phyloP scores from a whole-genome alignment of 2,888 invertebrate species.

The Scaptomyza polygonia region DNA sequence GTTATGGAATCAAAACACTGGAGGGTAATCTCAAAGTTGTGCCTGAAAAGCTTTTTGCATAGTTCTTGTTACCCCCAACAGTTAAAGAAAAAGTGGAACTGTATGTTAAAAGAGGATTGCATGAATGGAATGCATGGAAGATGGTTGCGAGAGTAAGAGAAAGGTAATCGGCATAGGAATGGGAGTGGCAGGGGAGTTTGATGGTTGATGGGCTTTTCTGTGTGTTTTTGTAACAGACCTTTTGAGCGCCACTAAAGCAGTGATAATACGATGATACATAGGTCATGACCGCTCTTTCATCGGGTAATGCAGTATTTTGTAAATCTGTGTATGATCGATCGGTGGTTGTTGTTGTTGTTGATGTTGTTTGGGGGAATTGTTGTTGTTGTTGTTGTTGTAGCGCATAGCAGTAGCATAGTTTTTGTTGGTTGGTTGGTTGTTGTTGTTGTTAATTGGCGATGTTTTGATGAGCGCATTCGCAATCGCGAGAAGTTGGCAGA shows the following conservation, averaged over 20 bases:
- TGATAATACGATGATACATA: constrained; percentile 99
- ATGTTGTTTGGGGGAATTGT: constrained; percentile 35
- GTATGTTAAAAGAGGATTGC: no score
- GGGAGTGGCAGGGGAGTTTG: neutral
- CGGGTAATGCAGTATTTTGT: constrained; percentile 98
- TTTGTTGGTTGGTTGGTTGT: constrained; percentile 52
- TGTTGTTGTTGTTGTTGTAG: constrained; percentile 55
- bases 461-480: constrained; percentile 52
- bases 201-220: neutral
- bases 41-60: no score
- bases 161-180: neutral
- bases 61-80: neutral
- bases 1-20: no score
- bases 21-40: no score
- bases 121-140: constrained; percentile 3
- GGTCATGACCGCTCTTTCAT: constrained; percentile 99
- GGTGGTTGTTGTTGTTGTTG: constrained; percentile 28
- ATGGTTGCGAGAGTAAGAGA: neutral
- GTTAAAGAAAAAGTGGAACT: no score
- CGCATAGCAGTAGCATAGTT: constrained; percentile 39
- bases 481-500: constrained; percentile 39
- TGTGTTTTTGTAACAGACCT: constrained; percentile 89
- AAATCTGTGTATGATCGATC: constrained; percentile 82
- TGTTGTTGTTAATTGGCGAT: constrained; percentile 57
- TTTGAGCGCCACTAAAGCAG: constrained; percentile 99